Percentiles rank a stretch among this genome's conserved stretches.
These are phyloP conservation scores for Axinella damicornis DNA, from an alignment of 37 sponge, comb jelly and placozoan species.

Conservation along the genomic window DNA sequence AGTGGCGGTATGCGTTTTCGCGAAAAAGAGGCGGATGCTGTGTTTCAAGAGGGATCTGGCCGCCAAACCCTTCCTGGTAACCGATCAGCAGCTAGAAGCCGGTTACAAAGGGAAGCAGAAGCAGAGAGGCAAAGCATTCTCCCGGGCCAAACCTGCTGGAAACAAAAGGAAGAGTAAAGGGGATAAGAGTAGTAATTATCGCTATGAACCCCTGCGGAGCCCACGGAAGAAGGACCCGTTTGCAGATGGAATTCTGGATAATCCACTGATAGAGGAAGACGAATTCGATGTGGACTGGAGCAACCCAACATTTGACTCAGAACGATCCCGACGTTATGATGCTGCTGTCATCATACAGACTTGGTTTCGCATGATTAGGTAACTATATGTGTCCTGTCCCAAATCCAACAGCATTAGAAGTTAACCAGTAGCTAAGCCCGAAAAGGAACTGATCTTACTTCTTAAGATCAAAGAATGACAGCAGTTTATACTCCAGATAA, in stretches of 20 bases:
- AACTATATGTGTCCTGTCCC: neutral
- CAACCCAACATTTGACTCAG: conserved; percentile 75
- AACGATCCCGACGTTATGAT: conserved; percentile 44
- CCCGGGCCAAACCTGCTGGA: neutral
- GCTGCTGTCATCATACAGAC: conserved; percentile 70
- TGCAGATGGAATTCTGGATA: conserved; percentile 36
- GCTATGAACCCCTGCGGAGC: conserved; percentile 3
- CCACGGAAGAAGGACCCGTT: conserved; percentile 51
- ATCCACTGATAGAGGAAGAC: conserved; percentile 50
- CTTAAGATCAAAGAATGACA: too few species aligned
- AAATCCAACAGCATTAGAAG: too few species aligned
- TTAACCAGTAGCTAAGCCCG: too few species aligned
- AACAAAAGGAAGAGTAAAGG: neutral
- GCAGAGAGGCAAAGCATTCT: neutral
- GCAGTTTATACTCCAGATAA: too few species aligned
- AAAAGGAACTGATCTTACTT: too few species aligned
- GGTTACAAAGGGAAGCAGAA: neutral
- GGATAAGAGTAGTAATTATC: too few species aligned
- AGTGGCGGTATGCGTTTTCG: conserved; percentile 11
- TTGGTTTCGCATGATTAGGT: conserved; percentile 87
- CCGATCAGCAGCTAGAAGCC: conserved; percentile 14
- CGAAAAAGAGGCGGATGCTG: conserved; percentile 29
- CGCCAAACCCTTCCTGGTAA: conserved; percentile 16
- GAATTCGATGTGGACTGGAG: conserved; percentile 62
- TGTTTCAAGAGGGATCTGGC: conserved; percentile 45